A percentile compares a stretch with the other conserved stretches of the same genome.
phyloP scores from a whole-genome alignment of 2,113 vertebrate species.

The Melanostigma gelatinosum region DNA sequence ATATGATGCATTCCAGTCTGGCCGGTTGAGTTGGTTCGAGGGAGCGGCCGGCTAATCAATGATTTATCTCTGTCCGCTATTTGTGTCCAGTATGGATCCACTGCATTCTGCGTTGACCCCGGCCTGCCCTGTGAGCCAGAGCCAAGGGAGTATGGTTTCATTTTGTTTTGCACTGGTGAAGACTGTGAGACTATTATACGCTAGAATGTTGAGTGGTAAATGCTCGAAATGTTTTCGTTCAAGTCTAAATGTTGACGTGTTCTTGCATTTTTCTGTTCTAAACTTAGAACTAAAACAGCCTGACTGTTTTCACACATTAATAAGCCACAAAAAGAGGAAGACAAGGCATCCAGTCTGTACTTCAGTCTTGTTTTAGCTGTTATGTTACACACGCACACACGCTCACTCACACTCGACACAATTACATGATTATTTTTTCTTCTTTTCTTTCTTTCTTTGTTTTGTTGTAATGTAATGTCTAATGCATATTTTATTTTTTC shows the following conservation, averaged over 20 bases:
- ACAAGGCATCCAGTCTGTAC: not conserved
- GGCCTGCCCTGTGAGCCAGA: conserved; percentile 33
- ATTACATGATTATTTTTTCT: no score
- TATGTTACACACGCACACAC: no score
- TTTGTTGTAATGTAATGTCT: no score
- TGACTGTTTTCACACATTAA: not conserved
- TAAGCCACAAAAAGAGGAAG: not conserved
- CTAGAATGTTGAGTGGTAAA: not conserved
- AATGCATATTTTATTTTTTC: no score
- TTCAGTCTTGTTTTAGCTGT: no score
- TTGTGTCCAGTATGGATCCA: conserved; percentile 61
- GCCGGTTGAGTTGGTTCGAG: conserved; percentile 33
- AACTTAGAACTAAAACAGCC: not conserved
- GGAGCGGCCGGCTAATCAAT: conserved; percentile 57
- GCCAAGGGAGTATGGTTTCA: not conserved
- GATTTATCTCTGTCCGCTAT: conserved; percentile 55
- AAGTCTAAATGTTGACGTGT: not conserved
- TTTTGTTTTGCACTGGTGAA: conserved; percentile 1
- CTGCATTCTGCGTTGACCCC: conserved; percentile 54
- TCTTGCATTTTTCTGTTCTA: not conserved
- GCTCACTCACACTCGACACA: no score
- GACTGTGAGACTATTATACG: not conserved
- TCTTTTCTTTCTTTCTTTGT: no score
- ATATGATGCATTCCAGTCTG: conserved; percentile 58
- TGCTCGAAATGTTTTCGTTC: not conserved